These are phyloP conservation scores for Protophormia terraenovae DNA, from an alignment of 2,888 invertebrate genomes.

Conservation along the genomic window DNA sequence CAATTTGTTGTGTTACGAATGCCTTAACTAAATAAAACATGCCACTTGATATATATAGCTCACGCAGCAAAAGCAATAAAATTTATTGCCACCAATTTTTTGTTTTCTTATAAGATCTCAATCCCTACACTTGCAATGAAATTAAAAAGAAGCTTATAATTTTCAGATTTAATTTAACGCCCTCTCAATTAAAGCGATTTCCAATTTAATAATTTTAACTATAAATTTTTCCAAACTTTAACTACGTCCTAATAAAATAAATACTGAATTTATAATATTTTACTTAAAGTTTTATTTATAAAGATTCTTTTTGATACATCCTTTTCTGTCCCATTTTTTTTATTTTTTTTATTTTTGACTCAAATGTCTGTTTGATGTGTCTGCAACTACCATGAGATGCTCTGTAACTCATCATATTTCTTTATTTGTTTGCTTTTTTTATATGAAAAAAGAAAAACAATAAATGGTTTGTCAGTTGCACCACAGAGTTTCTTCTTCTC, in stretches of 20 bases:
- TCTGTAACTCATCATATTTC: constrained; percentile 57
- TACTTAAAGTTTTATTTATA: not conserved
- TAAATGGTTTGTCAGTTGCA: constrained; percentile 56
- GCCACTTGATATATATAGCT: too few species aligned
- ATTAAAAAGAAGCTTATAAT: constrained; percentile 13
- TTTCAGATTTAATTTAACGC: constrained; percentile 30
- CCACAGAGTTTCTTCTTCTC: not conserved
- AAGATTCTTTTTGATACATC: not conserved
- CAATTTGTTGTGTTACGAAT: too few species aligned
- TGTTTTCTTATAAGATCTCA: not conserved
- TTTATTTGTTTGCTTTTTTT: not conserved
- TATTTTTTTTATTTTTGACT: not conserved
- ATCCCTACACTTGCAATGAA: not conserved
- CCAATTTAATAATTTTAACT: not conserved
- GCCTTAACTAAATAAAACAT: too few species aligned
- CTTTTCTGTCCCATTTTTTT: not conserved
- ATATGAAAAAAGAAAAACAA: constrained; percentile 28
- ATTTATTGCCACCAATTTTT: not conserved
- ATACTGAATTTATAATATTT: constrained; percentile 10
- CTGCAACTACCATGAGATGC: constrained; percentile 32
- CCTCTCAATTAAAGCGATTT: constrained; percentile 13
- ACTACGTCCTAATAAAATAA: constrained; percentile 34
- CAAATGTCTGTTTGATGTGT: constrained; percentile 53
- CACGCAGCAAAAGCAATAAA: not conserved
- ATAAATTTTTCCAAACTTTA: constrained; percentile 1